Percentiles rank a stretch among this genome's conserved stretches.
Conservation (phyloP, 2,797 vertebrate genomes). For the Platalea minor region DNA sequence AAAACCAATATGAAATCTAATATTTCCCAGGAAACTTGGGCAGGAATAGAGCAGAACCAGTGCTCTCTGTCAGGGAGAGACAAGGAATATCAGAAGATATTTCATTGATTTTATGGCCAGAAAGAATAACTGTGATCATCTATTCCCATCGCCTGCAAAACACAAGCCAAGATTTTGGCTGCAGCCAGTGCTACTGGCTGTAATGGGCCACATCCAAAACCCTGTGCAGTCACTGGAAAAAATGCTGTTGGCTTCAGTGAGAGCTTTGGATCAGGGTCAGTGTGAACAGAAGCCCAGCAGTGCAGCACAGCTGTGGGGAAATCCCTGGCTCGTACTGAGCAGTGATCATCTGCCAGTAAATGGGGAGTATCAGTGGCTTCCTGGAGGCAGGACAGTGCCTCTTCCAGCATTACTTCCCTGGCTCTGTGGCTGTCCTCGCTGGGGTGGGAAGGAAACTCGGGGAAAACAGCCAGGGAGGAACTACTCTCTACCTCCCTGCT, state of each 20-base stretch:
- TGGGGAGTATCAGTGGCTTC: neutral
- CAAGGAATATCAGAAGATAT: slow-evolving; percentile 1
- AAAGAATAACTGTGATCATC: slow-evolving; percentile 29
- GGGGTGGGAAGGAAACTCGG: neutral
- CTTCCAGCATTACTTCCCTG: neutral
- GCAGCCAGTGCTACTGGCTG: neutral
- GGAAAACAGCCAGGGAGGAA: neutral
- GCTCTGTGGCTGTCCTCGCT: neutral
- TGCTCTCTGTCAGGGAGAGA: neutral
- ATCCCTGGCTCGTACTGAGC: neutral
- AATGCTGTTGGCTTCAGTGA: neutral
- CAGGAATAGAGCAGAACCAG: slow-evolving; percentile 6
- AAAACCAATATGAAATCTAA: neutral
- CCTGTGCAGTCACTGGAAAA: slow-evolving; percentile 5
- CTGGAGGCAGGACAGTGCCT: neutral
- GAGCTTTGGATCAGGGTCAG: neutral
- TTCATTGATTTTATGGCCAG: slow-evolving; percentile 7
- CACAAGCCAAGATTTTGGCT: neutral
- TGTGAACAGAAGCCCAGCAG: slow-evolving; percentile 28
- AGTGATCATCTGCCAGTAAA: neutral
- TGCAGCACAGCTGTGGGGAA: slow-evolving; percentile 35
- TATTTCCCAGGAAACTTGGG: slow-evolving; percentile 40
- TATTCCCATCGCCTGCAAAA: neutral
- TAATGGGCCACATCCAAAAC: slow-evolving; percentile 18
- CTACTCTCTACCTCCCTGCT: neutral